phyloP scores from a whole-genome alignment of 2,888 invertebrate species.

The Himalopsyche kuldschensis region DNA sequence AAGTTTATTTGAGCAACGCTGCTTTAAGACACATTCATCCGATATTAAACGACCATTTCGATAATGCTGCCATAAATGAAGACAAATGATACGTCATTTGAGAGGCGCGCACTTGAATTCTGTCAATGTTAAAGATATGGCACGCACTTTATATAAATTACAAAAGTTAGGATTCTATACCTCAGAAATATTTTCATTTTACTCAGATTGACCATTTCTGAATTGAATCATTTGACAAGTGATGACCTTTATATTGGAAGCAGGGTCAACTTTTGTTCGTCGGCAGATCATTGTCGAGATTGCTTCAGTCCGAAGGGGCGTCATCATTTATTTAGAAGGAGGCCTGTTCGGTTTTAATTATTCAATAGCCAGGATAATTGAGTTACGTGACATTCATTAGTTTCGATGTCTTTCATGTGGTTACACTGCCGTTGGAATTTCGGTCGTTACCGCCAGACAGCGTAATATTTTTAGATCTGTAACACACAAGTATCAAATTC shows the following conservation, averaged over 20 bases:
- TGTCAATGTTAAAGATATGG: too few relatives aligned
- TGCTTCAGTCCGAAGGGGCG: not conserved
- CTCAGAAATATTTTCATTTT: not conserved
- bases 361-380: not conserved
- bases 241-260: not conserved
- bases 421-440: not conserved
- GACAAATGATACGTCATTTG: too few relatives aligned
- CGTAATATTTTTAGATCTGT: too few relatives aligned
- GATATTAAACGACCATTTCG: too few relatives aligned
- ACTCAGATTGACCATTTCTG: not conserved
- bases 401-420: not conserved
- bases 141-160: too few relatives aligned
- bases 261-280: not conserved
- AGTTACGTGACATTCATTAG: not conserved
- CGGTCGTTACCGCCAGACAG: not conserved
- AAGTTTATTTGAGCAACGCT: too few relatives aligned
- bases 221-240: not conserved
- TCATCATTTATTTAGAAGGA: not conserved
- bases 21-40: too few relatives aligned
- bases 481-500: not conserved
- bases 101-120: too few relatives aligned
- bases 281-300: not conserved
- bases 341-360: not conserved
- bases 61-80: too few relatives aligned
- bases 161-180: too few relatives aligned